Base-by-base conservation (phyloP, 2,888 invertebrate genomes). In the Trimorus sp. region DNA sequence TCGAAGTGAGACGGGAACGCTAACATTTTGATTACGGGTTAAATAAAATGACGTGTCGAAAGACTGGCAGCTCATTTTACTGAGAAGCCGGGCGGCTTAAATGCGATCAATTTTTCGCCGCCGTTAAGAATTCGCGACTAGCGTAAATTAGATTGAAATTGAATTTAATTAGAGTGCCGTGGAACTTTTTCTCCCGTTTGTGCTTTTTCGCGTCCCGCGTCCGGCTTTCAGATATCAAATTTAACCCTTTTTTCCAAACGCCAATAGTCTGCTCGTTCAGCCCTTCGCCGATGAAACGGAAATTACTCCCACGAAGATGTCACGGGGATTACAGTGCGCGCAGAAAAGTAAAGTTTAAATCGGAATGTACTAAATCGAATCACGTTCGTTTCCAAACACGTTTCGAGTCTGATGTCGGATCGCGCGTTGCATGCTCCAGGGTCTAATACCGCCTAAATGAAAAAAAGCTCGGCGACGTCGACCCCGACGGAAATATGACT, bases 291-390 rank as follows among this genome's bases (percentile, higher is more conserved):
- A 87, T 88, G 88, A 88, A 89, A 87, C 89, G 89, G 89, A 89
- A 89, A 89, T 89, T 89, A 89, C 89, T 87, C 86, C 86, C 83
- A 86, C 87, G 86, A 87, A 87, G 87, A 87, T 89, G 87, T 88
- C 88, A 87, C 87, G 85, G 83, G 86, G 83, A 75, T 81, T 71
- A 81, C 79, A 56, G 40, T 26, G 66, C 60, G 77, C 81, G 75
- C 76, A 70, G 84, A 82, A 88, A 89, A 89, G 84, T 83, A 90
- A 90, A 90, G 88, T 90, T 90, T 88, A 88, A 89, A 90, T 89
- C 90, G 90, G 90, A 90, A 90, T 90, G 89, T 87, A 85, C 87
- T 87, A 88, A 90, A 90, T 90, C 90, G 90, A 90, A 90, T 90
- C 90, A 90, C 90, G 90, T 90, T 87, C 89, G 84, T 81, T 83